A percentile compares a stretch with the other conserved stretches of the same genome.
These are phyloP conservation scores for Alviniconcha marisindica DNA, from an alignment of 1,140 invertebrate species.

Conservation along the genomic window DNA sequence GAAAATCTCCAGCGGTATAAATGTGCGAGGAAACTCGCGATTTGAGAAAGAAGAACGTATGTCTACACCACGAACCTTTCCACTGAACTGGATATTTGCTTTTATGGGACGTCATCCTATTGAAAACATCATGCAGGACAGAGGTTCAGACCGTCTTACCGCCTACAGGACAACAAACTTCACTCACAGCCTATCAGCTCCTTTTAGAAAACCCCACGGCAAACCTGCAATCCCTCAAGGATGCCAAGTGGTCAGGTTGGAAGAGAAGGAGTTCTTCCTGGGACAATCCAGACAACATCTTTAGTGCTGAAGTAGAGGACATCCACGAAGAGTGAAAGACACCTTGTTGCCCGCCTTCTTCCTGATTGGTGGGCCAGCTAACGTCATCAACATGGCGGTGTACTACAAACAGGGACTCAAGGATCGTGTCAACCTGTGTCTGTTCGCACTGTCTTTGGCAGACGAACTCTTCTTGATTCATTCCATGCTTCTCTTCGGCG, in stretches of 20 bases:
- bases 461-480: background rate
- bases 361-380: constrained; percentile 4
- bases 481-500: background rate
- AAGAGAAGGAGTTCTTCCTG: background rate
- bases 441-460: constrained; percentile 11
- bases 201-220: no score
- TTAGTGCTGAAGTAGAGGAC: background rate
- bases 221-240: no score
- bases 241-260: background rate
- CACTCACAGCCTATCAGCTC: no score
- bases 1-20: no score
- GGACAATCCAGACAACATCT: constrained; percentile 23
- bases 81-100: no score
- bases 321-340: background rate
- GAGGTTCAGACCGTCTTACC: no score
- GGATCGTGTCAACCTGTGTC: constrained; percentile 31
- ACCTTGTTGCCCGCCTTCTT: background rate
- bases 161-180: no score
- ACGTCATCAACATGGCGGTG: constrained; percentile 31
- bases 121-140: no score
- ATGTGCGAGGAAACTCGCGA: no score
- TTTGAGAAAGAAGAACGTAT: no score
- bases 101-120: no score
- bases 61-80: no score
- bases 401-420: constrained; percentile 24